Conservation (phyloP, 35 echinoderm and acorn worm genomes). For the Heliocidaris erythrogramma region DNA sequence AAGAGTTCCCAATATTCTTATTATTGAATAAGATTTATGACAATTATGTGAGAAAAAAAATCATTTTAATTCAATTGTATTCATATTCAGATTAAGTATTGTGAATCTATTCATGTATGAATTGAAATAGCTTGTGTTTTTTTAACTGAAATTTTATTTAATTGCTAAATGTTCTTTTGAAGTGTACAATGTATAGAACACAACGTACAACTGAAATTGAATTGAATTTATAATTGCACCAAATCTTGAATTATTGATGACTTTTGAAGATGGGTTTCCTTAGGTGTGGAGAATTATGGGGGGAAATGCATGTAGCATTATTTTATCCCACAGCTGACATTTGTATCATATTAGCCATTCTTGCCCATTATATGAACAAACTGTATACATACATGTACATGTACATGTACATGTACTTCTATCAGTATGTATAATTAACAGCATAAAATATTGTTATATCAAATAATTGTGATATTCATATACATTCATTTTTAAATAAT, state of each 20-base stretch:
- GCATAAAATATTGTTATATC: not conserved
- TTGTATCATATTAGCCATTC: not conserved
- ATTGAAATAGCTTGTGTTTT: not conserved
- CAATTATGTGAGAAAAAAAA: not conserved
- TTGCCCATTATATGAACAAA: not conserved
- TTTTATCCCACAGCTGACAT: too few species aligned
- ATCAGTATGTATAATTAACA: not conserved
- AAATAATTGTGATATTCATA: not conserved
- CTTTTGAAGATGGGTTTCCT: too few species aligned
- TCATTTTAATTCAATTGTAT: not conserved
- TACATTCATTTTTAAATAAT: too few species aligned
- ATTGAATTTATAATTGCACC: not conserved
- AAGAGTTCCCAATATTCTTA: not conserved
- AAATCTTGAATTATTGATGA: too few species aligned
- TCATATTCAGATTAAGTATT: not conserved
- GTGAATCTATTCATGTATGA: not conserved
- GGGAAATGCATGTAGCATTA: too few species aligned
- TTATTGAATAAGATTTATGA: not conserved
- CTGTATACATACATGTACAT: not conserved
- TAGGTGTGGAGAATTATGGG: too few species aligned
- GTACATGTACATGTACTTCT: not conserved
- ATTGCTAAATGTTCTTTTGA: not conserved
- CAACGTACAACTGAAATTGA: not conserved
- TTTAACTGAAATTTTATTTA: not conserved
- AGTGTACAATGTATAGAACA: too few species aligned